Conservation (phyloP, 2,888 invertebrate species). For the Leptinotarsa haldemani region DNA sequence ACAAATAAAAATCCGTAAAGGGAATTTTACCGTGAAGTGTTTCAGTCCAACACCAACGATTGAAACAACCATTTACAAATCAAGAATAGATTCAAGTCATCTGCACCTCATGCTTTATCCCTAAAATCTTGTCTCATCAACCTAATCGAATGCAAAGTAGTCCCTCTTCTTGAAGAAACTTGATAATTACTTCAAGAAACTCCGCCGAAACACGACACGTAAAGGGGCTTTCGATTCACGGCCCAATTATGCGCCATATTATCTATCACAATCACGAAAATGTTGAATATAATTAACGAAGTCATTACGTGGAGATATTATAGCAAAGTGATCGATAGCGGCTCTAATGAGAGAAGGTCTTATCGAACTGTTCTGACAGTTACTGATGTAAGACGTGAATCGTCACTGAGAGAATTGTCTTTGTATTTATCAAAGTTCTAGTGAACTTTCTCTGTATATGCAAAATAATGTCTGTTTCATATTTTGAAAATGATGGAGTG, state of each 20-base stretch:
- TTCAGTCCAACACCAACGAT: too few species aligned
- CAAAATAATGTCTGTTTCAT: too few species aligned
- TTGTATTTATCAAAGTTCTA: not conserved
- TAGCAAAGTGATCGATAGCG: not conserved
- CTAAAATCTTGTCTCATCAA: not conserved
- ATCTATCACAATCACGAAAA: constrained; percentile 17
- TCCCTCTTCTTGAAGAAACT: constrained; percentile 1
- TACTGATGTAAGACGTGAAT: not conserved
- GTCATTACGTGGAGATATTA: constrained; percentile 7
- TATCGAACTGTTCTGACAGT: not conserved
- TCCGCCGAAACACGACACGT: not conserved
- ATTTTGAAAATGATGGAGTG: too few species aligned
- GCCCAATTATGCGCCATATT: constrained; percentile 15
- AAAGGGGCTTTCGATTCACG: not conserved
- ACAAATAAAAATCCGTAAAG: too few species aligned
- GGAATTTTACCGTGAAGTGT: too few species aligned
- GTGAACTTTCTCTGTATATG: too few species aligned
- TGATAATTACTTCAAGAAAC: constrained; percentile 10
- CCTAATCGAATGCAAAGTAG: not conserved
- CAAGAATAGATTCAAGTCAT: too few species aligned
- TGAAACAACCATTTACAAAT: too few species aligned
- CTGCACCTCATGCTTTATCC: not conserved
- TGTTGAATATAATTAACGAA: constrained; percentile 11
- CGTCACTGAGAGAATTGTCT: not conserved
- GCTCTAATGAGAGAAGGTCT: not conserved